Base-by-base conservation (phyloP, 1,140 invertebrate species). In the Caligus rogercresseyi region DNA sequence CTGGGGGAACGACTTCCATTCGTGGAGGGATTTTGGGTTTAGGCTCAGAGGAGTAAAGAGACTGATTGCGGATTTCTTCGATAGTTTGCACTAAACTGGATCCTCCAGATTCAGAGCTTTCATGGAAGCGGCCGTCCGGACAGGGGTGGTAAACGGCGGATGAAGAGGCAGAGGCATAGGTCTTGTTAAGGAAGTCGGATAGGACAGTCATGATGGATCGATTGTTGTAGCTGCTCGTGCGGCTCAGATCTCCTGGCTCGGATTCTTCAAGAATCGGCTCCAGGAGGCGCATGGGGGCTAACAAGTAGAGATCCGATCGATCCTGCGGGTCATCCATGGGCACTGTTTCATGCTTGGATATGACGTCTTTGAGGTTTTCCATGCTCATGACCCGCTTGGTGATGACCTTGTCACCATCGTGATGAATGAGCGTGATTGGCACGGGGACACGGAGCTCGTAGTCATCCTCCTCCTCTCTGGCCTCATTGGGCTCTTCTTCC, bases 61-160 rank as follows among this genome's bases (percentile, higher is more conserved):
- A 67, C 13, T 51, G 54, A 51, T 64, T 64, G 1, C 66, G 23
- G 13, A 81, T 81, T 70, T 81, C 79, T 67, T 81, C 79, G 62
- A 81, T 81, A 1, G 79, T 81, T 2, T 77, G 79, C 1, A 81
- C 79, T 7, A 81, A 69, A 7, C 79, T 78, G 67, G 79, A 56
- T 25, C 18, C 19, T 11, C 19, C 52, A 15, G 19, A 15, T 21
- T 61, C 58, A 15, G n/a, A 16, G 21, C 13, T 61, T 3, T 20
- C 3, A 31, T 2, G 2, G 25, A 61, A 26, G 15, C 23, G 51
- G 1, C 20, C 19, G 1, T 63, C 51, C 18, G 52, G 4, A 23
- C 15, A 79, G 59, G 76, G 76, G 1, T 77, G 78, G 14, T 31
- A 18, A 25, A 21, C 16, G 23, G 26, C 14, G 3, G n/a, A 23